These are phyloP conservation scores for Podarcis muralis DNA, from an alignment of 2,113 vertebrate genomes.

Conservation along the genomic window DNA sequence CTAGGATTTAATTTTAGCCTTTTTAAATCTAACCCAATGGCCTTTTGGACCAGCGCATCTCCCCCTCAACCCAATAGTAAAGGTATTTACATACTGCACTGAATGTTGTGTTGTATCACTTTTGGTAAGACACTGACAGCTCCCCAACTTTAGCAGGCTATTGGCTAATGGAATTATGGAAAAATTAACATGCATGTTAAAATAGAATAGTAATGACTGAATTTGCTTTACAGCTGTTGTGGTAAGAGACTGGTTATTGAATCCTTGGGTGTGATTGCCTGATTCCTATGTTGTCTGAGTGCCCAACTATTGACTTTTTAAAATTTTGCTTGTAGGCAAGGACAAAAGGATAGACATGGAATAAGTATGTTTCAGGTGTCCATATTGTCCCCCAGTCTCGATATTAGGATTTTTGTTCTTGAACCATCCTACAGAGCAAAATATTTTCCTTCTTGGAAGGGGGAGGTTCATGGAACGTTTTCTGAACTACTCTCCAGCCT, in stretches of 20 bases:
- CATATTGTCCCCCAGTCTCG: background rate
- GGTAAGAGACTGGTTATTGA: background rate
- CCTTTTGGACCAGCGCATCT: constrained; percentile 95
- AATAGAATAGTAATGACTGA: constrained; percentile 43
- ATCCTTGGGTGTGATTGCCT: background rate
- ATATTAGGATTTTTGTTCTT: background rate
- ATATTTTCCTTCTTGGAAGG: background rate
- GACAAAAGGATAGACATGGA: background rate
- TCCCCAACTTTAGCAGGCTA: constrained; percentile 68
- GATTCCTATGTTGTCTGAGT: background rate
- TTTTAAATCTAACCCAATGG: constrained; percentile 99
- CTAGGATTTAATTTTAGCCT: constrained; percentile 99
- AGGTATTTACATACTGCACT: constrained; percentile 90
- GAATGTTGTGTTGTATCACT: constrained; percentile 75
- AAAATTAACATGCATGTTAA: constrained; percentile 74
- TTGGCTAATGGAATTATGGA: constrained; percentile 69
- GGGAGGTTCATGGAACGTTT: background rate
- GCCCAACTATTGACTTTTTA: background rate
- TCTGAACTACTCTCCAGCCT: background rate
- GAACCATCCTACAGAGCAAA: background rate
- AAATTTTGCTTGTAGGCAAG: background rate
- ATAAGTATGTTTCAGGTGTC: background rate
- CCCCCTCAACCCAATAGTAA: constrained; percentile 86
- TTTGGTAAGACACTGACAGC: constrained; percentile 73
- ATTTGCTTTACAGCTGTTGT: constrained; percentile 23